Conservation (phyloP, 1,140 invertebrate species). For the Drosophila littoralis region DNA sequence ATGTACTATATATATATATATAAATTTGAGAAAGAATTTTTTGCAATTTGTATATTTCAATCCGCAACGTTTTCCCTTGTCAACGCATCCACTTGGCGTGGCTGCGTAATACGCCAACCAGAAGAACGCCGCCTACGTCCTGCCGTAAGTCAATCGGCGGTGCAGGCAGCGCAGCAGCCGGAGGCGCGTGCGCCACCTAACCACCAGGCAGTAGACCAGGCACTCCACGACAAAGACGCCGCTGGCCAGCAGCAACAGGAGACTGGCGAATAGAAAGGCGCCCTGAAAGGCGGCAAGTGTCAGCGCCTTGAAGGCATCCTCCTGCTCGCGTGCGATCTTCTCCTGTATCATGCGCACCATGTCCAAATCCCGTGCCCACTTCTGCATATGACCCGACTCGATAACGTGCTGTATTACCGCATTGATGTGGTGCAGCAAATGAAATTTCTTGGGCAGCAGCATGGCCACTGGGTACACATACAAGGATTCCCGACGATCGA, state of each 20-base stretch:
- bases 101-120: constrained; percentile 16
- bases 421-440: constrained; percentile 76
- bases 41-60: constrained; percentile 26
- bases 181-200: constrained; percentile 41
- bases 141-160: constrained; percentile 28
- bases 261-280: constrained; percentile 55
- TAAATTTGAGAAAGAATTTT: constrained; percentile 28
- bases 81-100: constrained; percentile 37
- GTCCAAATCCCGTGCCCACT: constrained; percentile 76
- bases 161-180: constrained; percentile 43
- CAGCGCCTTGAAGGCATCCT: constrained; percentile 65
- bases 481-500: constrained; percentile 72
- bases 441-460: constrained; percentile 77
- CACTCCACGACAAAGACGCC: constrained; percentile 57
- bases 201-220: constrained; percentile 37
- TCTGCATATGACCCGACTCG: constrained; percentile 81
- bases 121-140: neutral
- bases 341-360: constrained; percentile 72
- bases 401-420: constrained; percentile 75
- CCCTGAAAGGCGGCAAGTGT: constrained; percentile 64
- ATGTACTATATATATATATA: constrained; percentile 39
- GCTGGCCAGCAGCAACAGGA: constrained; percentile 47
- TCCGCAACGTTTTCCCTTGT: constrained; percentile 4
- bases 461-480: constrained; percentile 76
- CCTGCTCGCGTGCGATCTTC: constrained; percentile 55